Base-by-base conservation (phyloP, 2,113 vertebrate species). In the Cygnus buccinator region DNA sequence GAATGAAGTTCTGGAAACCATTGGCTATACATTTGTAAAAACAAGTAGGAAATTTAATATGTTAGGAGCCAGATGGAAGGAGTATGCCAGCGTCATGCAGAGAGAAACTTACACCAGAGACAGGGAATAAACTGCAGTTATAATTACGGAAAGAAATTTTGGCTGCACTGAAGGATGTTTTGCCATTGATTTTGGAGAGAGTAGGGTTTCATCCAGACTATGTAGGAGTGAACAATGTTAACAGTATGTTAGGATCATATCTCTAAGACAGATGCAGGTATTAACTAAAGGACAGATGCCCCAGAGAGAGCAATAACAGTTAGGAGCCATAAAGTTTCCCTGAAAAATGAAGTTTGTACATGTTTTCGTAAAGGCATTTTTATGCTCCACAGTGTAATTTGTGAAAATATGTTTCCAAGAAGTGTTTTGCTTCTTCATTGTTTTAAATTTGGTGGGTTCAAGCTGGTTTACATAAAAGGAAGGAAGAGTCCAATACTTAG, bases 1-100 rank as follows among this genome's bases (percentile, higher is more conserved):
- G 84, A 89, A 92, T 41, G 66, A 79, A 89, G 90, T 70, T 92
- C 85, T 96, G 89, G 95, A 95, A 97, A 94, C 54, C 73, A 76
- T 68, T 94, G 46, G 46, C 61, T 83, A 62, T 73, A 79, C n/a
- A 70, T 93, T 89, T 89, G 57, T 84, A 67, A 94, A 95, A 95
- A 87, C 91, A 95, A 92, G 74, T 22, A 82, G 75, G 87, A 85
- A 95, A 95, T 85, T 67, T 82, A 80, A 90, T 96, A 81, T 52
- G 43, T 57, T 71, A 81, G 57, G 61, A 87, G 68, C 55, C 90
- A 96, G 92, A 92, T 88, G 87, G 95, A 96, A 92, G n/a, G 63
- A 95, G 15, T 16, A 63, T 12, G 50, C 83, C 78, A 80, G 54
- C 6, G 0, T 87, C 15, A 1, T 20, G 37, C 73, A 71, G 74